Conservation (phyloP, 1,140 invertebrate genomes). For the Drosophila oshimai region DNA sequence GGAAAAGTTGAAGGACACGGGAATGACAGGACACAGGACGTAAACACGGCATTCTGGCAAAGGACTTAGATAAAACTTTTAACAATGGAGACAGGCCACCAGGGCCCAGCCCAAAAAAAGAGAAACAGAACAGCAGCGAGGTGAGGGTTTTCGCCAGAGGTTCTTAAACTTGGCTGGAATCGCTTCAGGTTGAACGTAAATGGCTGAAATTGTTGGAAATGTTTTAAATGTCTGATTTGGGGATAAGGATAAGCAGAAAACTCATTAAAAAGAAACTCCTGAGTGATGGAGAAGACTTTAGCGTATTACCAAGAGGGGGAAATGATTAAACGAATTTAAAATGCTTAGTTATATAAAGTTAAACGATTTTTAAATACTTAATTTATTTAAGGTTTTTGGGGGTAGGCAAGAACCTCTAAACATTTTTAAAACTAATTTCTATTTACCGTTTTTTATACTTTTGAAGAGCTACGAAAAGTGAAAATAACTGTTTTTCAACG, state of each 20-base stretch:
- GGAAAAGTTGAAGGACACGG: conserved; percentile 73
- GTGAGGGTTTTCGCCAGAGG: conserved; percentile 1
- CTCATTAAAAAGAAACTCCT: conserved; percentile 15
- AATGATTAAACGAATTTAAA: too few relatives aligned
- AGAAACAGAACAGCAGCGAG: background rate
- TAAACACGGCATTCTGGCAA: conserved; percentile 4
- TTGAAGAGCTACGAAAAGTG: too few relatives aligned
- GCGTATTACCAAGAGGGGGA: background rate
- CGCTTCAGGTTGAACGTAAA: conserved; percentile 3
- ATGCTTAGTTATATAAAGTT: too few relatives aligned
- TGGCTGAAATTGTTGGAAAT: conserved; percentile 2
- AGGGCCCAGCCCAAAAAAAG: background rate
- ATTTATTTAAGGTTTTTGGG: too few relatives aligned
- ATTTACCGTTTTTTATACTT: too few relatives aligned
- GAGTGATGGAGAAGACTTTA: background rate
- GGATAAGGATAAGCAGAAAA: background rate
- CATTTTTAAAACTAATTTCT: too few relatives aligned
- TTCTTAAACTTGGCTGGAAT: conserved; percentile 23
- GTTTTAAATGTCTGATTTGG: conserved; percentile 19
- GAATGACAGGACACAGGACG: conserved; percentile 61
- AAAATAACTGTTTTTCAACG: too few relatives aligned
- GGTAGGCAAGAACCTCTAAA: too few relatives aligned
- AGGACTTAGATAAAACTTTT: conserved; percentile 44
- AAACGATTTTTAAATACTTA: too few relatives aligned
- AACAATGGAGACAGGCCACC: conserved; percentile 2